Evolutionary conservation across 2,113 vertebrate genomes (phyloP).

Genomic region (Mus musculus): GRCm39 chr14:112792501-112793000

Average conservation of each 20-base stretch:
- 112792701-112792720: neutral
- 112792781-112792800: neutral
- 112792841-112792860: neutral
- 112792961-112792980: neutral
- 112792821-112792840: neutral
- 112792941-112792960: neutral
- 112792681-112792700: neutral
- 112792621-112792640: neutral
- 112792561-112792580: neutral
- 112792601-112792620: neutral
- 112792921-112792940: neutral
- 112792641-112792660: neutral
- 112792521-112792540: fast-evolving
- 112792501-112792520: neutral
- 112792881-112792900: neutral
- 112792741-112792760: neutral
- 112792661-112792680: neutral
- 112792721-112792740: neutral
- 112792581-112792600: neutral
- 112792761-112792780: neutral
- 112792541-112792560: too few relatives aligned
- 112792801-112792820: neutral
- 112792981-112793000: neutral
- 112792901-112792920: neutral
- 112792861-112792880: neutral